These are phyloP conservation scores for Carettochelys insculpta DNA, from an alignment of 2,113 vertebrate genomes.

Conservation along the genomic window DNA sequence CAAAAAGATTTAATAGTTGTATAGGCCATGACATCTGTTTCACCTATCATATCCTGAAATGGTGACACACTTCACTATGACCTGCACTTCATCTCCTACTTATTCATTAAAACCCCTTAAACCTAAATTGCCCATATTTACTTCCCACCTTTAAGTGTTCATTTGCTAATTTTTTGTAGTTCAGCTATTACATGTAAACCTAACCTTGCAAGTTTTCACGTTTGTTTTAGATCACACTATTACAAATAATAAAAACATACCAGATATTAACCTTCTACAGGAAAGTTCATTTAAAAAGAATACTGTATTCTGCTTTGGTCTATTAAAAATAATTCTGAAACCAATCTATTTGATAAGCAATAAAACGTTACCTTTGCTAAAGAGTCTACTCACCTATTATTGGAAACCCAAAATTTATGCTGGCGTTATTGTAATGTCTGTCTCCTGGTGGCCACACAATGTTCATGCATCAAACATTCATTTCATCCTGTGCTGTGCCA, in stretches of 20 bases:
- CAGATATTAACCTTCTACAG: background rate
- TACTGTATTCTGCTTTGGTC: background rate
- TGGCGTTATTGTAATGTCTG: background rate
- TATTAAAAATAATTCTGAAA: background rate
- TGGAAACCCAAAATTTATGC: background rate
- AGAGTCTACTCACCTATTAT: background rate
- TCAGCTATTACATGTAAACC: background rate
- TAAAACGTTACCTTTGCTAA: background rate
- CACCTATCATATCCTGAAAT: background rate
- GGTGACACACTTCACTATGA: conserved; percentile 28
- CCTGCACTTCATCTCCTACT: conserved; percentile 20
- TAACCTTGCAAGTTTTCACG: background rate
- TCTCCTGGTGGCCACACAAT: too few species aligned
- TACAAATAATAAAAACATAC: background rate
- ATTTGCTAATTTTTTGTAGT: background rate
- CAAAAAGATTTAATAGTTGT: conserved; percentile 59
- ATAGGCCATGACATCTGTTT: conserved; percentile 40
- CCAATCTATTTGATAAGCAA: background rate
- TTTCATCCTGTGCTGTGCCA: too few species aligned
- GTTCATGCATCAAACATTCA: too few species aligned
- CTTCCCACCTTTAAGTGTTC: background rate
- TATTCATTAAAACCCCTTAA: conserved; percentile 19
- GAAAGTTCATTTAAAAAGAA: background rate
- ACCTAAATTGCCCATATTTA: conserved; percentile 11
- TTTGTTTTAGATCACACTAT: background rate